Evolutionary conservation across 1,140 invertebrate genomes (phyloP), one percentile per base, ranked within the genome.

Genomic region (Heliconius hermathena): DNA sequence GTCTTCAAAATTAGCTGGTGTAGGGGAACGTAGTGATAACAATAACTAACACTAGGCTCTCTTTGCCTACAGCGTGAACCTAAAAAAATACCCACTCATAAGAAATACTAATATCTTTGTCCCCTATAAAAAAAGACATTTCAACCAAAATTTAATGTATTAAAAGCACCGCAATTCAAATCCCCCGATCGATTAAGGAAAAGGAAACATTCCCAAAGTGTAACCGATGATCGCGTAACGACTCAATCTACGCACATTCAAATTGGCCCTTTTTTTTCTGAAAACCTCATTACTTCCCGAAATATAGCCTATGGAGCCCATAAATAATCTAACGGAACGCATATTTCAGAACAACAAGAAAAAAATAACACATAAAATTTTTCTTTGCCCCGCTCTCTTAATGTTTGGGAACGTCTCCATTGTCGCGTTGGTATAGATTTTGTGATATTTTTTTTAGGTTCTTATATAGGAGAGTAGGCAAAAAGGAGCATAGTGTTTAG

Each of bases 281-380:
- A 93, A 91, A 94, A 92, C 89, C 91, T 94, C 92, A 93, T 94
- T 93, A 93, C 92, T 92, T 90, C 88, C 90, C 90, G 90, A 92
- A 92, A 93, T 91, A 92, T 92, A 94, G 93, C 93, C 92, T 88
- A 93, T 90, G 92, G 92, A 89, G 90, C 83, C 89, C 86, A 93
- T 94, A 94, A 94, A 94, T 94, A 94, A 91, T 86, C 81, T 89
- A 94, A 94, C 90, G 90, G 92, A 88, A 90, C 86, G 89, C 93
- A 94, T 94, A 94, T 94, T 94, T 94, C 93, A 94, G 93, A 94
- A 93, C 91, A 93, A 94, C 86, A 89, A 90, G 54, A 93, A 91
- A 79, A 83, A 93, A 92, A 92, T 90, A 92, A 92, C 88, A 94
- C 92, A 93, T 93, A 93, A 93, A 94, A 94, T 89, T 93, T 93